Evolutionary conservation across 2,113 vertebrate species (phyloP).

Genomic region (Erythrocebus patas): DNA sequence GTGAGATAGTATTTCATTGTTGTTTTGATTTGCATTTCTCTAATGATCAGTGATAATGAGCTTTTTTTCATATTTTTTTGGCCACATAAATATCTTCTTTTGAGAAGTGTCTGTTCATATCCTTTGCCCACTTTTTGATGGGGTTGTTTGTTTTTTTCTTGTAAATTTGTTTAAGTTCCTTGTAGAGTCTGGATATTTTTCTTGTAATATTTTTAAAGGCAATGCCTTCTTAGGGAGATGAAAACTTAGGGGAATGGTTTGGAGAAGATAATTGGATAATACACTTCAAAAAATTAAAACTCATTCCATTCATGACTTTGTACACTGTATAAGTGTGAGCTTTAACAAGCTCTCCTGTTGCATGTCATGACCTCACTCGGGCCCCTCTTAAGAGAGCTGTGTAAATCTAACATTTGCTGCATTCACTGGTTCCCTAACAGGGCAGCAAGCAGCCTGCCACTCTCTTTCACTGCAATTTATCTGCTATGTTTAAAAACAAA

Average conservation of each 20-base stretch:
- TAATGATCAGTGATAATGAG: no score
- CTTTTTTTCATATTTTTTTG: no score
- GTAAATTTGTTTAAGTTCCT: no score
- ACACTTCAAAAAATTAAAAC: conserved; percentile 57
- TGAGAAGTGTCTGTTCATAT: no score
- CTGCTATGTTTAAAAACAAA: neutral
- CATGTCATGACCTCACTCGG: conserved; percentile 52
- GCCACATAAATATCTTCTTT: no score
- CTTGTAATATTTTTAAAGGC: conserved; percentile 60
- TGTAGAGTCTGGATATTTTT: neutral
- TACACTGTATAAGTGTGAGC: conserved; percentile 44
- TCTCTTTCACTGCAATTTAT: conserved; percentile 21
- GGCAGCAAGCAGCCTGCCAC: neutral
- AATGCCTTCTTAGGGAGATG: conserved; percentile 4
- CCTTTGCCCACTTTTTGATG: no score
- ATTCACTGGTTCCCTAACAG: conserved; percentile 36
- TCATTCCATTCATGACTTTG: conserved; percentile 31
- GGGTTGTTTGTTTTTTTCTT: no score
- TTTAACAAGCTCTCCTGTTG: conserved; percentile 48
- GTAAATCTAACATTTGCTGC: conserved; percentile 31
- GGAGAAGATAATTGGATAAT: conserved; percentile 69
- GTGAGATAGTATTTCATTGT: no score
- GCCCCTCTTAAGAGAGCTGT: conserved; percentile 16
- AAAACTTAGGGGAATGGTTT: conserved; percentile 36
- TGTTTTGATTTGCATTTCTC: no score